Evolutionary conservation across 2,888 invertebrate genomes (phyloP), one percentile per base, ranked within the genome.

Genomic region (Pinctada fucata): DNA sequence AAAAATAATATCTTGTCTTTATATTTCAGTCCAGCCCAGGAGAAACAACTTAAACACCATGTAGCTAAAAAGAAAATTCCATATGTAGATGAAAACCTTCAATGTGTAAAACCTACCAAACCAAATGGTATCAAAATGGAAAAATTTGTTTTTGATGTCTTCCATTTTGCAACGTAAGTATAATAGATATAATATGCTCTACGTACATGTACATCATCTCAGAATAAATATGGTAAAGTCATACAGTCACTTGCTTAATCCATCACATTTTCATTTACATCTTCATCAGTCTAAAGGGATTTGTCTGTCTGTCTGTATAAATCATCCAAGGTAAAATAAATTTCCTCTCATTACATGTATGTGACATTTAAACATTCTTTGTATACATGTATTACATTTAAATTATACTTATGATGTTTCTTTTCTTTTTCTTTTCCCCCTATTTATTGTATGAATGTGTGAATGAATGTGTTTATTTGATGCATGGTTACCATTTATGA

Each of bases 71-170:
- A 99, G 94, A 99, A 99, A 93, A 99, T 99, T 84, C 96, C 98
- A 0, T 96, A 95, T 87, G 94, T 97, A 0, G 95, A 97, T 90
- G 86, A 89, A n/a, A 2, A 93, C 13, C n/a, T 95, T 31, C 94
- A 95, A 70, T 79, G 82, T 6, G 82, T 91, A 47, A 95, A 95
- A 83, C 99, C 99, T 0, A 94, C 95, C 0, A 94, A 95, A 81
- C 95, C 97, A 0, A 99, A 99, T 89, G 99, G 99, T 8, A 97
- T 99, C 84, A 99, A 99, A 94, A 96, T 99, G 93, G 99, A 99
- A 91, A 99, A 99, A 93, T 99, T 99, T 92, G 97, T 99, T 8
- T 99, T 99, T 92, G 99, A 99, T 93, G 98, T 99, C 0, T 99
- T 99, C 91, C 96, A 96, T 90, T 97, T 97, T 93, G 95, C 98